These are phyloP conservation scores for Archivesica marissinica DNA, from an alignment of 1,140 invertebrate species.

Conservation along the genomic window DNA sequence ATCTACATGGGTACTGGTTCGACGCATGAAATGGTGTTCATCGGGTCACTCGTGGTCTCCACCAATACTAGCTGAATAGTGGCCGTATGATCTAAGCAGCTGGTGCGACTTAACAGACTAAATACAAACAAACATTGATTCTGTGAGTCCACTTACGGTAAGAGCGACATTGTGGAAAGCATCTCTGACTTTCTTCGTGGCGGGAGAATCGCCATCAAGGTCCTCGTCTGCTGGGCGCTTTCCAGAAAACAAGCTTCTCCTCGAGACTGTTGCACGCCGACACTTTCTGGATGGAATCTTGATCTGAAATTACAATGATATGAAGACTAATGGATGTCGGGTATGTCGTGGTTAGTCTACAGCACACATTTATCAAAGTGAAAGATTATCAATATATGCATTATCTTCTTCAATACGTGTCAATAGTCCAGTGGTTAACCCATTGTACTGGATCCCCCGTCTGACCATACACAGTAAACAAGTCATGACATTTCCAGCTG, in stretches of 20 bases:
- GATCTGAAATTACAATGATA: not conserved
- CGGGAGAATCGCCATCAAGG: not conserved
- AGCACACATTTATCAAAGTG: too few relatives aligned
- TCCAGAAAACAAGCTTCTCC: slow-evolving; percentile 28
- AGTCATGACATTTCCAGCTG: too few relatives aligned
- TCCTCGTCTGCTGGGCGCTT: slow-evolving; percentile 16
- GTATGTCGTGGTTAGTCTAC: too few relatives aligned
- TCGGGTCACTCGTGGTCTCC: too few relatives aligned
- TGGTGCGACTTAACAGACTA: too few relatives aligned
- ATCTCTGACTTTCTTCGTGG: not conserved
- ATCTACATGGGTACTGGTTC: not conserved
- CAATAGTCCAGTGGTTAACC: too few relatives aligned
- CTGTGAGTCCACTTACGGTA: not conserved
- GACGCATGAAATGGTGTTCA: not conserved
- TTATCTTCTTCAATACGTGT: too few relatives aligned
- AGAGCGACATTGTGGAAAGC: not conserved
- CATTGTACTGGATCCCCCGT: too few relatives aligned
- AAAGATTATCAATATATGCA: too few relatives aligned
- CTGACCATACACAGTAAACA: too few relatives aligned
- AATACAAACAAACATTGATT: not conserved
- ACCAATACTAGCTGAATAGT: too few relatives aligned
- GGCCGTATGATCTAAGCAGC: too few relatives aligned
- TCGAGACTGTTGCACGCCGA: not conserved
- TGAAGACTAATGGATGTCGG: not conserved
- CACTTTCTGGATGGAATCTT: not conserved